Evolutionary conservation across 2,113 vertebrate species (phyloP).

Genomic region (Ictidomys tridecemlineatus): DNA sequence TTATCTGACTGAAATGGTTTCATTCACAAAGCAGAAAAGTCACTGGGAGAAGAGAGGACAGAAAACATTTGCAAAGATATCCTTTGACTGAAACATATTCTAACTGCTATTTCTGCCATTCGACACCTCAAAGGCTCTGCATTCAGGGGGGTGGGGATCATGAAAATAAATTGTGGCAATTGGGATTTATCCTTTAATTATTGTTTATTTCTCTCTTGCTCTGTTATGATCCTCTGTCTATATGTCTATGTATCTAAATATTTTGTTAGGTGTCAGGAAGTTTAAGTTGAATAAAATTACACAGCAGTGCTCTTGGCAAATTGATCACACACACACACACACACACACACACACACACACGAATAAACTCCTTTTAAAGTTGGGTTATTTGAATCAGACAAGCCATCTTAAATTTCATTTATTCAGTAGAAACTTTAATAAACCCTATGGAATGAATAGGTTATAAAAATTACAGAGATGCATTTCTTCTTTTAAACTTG

Average conservation of each 20-base stretch:
- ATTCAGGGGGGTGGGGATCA: not conserved
- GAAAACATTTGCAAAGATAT: not conserved
- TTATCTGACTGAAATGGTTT: conserved; percentile 66
- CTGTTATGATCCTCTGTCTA: conserved; percentile 58
- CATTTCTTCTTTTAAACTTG: no score
- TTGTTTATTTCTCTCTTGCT: conserved; percentile 61
- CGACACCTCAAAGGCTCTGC: not conserved
- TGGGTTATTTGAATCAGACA: no score
- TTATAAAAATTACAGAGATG: no score
- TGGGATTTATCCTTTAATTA: conserved; percentile 79
- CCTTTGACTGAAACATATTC: not conserved
- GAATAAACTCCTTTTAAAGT: no score
- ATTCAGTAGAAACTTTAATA: no score
- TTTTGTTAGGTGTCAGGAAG: conserved; percentile 73
- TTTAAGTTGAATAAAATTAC: conserved; percentile 79
- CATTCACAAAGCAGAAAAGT: conserved; percentile 51
- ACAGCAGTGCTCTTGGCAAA: conserved; percentile 69
- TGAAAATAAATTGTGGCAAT: conserved; percentile 72
- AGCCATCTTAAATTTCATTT: no score
- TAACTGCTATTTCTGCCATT: not conserved
- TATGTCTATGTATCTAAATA: conserved; percentile 69
- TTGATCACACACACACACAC: no score
- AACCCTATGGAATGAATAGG: no score
- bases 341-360: no score
- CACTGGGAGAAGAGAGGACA: not conserved